phyloP scores from a whole-genome alignment of 2,797 vertebrate genomes.

The Pygocentrus nattereri region DNA sequence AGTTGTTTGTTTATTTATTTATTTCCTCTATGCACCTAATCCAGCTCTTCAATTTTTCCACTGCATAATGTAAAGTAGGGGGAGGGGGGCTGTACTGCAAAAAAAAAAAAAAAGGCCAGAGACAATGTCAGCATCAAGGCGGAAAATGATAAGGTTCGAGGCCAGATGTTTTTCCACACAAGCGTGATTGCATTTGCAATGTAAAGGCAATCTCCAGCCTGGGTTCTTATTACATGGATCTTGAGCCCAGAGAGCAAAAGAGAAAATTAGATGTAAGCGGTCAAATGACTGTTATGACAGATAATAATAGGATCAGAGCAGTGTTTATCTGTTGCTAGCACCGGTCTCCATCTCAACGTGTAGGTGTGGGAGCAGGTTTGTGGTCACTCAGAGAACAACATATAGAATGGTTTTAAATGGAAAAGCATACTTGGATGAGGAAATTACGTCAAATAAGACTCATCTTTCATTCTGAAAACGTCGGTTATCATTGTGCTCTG shows the following conservation, averaged over 20 bases:
- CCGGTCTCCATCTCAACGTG: slow-evolving; percentile 7
- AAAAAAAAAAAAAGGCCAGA: slow-evolving; percentile 22
- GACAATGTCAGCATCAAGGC: slow-evolving; percentile 50
- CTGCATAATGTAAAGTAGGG: slow-evolving; percentile 37
- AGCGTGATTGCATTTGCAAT: slow-evolving; percentile 80
- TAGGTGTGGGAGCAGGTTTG: slow-evolving; percentile 36
- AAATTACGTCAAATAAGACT: neutral
- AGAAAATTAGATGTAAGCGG: slow-evolving; percentile 71
- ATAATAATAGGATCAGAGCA: slow-evolving; percentile 73
- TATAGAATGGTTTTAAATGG: slow-evolving; percentile 42
- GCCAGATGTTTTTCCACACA: slow-evolving; percentile 71
- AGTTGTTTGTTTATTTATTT: neutral
- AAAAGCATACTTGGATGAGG: slow-evolving; percentile 22
- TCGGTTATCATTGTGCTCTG: neutral
- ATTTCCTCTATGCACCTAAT: slow-evolving; percentile 44
- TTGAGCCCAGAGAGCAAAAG: slow-evolving; percentile 33
- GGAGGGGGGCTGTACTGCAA: neutral
- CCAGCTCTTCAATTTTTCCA: slow-evolving; percentile 50
- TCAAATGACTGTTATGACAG: slow-evolving; percentile 75
- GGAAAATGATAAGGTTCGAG: slow-evolving; percentile 52
- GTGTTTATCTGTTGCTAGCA: slow-evolving; percentile 61
- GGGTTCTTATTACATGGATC: slow-evolving; percentile 73
- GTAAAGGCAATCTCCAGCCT: slow-evolving; percentile 74
- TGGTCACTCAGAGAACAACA: slow-evolving; percentile 44
- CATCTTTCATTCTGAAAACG: neutral